phyloP scores from a whole-genome alignment of 2,888 invertebrate species.

The Mesoligia furuncula region DNA sequence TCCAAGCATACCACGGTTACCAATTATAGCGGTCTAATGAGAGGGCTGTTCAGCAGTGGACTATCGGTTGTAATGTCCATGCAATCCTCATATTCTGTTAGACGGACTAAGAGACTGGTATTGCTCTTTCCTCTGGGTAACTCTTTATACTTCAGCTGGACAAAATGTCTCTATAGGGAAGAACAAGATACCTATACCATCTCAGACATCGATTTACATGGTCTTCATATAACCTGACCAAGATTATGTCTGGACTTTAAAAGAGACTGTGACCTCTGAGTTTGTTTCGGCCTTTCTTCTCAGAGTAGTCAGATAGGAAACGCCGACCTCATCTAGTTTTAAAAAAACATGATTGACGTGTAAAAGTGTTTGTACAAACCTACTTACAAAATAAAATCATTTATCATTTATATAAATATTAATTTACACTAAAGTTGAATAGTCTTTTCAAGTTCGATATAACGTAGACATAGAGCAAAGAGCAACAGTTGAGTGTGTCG shows the following conservation, averaged over 20 bases:
- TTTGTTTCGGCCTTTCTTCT: too few relatives aligned
- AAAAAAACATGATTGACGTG: too few relatives aligned
- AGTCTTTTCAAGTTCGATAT: neutral
- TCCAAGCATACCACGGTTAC: neutral
- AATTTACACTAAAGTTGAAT: neutral
- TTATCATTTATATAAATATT: too few relatives aligned
- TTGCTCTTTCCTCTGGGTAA: neutral
- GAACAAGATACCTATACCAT: neutral
- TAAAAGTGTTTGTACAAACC: too few relatives aligned
- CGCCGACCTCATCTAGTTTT: too few relatives aligned
- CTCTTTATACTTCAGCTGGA: neutral
- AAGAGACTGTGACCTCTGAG: too few relatives aligned
- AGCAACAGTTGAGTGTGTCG: constrained; percentile 58
- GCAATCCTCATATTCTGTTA: neutral
- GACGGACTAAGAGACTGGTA: neutral
- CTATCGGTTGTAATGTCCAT: neutral
- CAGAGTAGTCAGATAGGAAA: too few relatives aligned
- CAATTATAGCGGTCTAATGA: neutral
- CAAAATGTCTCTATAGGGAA: neutral
- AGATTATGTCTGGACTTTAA: too few relatives aligned
- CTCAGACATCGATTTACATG: too few relatives aligned
- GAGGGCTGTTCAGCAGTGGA: neutral
- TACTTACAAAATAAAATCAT: too few relatives aligned
- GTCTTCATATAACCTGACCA: too few relatives aligned
- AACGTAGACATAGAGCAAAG: neutral